phyloP scores from a whole-genome alignment of 1,140 invertebrate species.

The Gyrodactylus bullatarudis region DNA sequence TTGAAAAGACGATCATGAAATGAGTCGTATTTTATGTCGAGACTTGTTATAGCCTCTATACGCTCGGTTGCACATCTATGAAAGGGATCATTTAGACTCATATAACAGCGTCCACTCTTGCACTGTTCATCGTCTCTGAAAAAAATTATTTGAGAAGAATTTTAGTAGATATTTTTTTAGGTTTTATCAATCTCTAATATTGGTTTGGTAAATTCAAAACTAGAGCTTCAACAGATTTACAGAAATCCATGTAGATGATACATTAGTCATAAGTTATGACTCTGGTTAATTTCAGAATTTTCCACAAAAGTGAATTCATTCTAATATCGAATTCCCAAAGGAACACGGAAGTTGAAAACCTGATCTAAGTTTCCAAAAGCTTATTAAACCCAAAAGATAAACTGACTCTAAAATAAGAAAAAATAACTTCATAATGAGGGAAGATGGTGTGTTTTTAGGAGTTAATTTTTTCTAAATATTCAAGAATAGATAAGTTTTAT shows the following conservation, averaged over 20 bases:
- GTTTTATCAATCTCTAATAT: slow-evolving; percentile 3
- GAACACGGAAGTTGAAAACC: no score
- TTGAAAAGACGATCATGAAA: slow-evolving; percentile 20
- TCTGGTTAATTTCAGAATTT: not conserved
- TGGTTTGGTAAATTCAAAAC: not conserved
- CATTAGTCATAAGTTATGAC: no score
- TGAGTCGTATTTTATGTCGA: slow-evolving; percentile 21
- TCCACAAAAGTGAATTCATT: not conserved
- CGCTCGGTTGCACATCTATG: slow-evolving; percentile 21
- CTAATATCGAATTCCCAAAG: no score
- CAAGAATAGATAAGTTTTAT: no score
- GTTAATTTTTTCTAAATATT: no score
- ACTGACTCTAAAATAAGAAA: no score
- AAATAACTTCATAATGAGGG: no score
- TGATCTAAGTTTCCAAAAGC: no score
- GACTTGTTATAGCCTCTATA: slow-evolving; percentile 20
- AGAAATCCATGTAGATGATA: no score
- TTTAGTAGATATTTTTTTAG: not conserved
- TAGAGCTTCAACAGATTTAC: not conserved
- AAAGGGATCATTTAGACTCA: slow-evolving; percentile 15
- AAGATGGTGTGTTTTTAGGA: no score
- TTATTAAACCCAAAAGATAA: no score
- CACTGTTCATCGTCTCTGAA: slow-evolving; percentile 1
- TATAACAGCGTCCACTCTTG: slow-evolving; percentile 17
- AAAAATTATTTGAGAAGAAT: not conserved